Evolutionary conservation across 2,888 invertebrate species (phyloP).

Genomic region (Leptinotarsa peninsularis): DNA sequence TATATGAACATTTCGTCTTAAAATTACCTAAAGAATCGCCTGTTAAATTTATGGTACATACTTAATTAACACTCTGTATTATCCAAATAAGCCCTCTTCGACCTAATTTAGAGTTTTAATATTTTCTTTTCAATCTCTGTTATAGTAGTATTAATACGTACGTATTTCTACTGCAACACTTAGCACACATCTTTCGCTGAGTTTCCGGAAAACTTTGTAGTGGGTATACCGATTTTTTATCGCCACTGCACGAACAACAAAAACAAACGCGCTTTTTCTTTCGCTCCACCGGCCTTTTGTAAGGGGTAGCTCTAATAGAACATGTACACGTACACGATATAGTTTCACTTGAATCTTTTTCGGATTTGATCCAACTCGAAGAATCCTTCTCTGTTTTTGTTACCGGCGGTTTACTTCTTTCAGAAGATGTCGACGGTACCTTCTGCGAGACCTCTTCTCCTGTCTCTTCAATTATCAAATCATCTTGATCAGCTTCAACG

Average conservation of each 20-base stretch:
- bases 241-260: conserved; percentile 3
- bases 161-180: conserved; percentile 1
- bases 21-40: too few species aligned
- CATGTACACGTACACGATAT: conserved; percentile 23
- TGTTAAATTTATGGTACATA: too few species aligned
- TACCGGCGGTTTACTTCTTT: conserved; percentile 7
- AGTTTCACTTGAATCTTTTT: conserved; percentile 4
- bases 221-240: neutral
- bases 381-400: conserved; percentile 17
- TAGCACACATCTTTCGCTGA: neutral
- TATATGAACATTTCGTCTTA: too few species aligned
- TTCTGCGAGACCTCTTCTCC: neutral
- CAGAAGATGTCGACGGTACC: neutral
- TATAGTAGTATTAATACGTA: neutral
- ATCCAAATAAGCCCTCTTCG: too few species aligned
- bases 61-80: too few species aligned
- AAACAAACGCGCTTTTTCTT: conserved; percentile 3
- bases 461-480: neutral
- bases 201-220: neutral
- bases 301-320: neutral
- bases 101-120: neutral
- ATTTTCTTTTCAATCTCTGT: neutral
- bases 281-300: neutral
- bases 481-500: too few species aligned
- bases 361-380: conserved; percentile 20